Evolutionary conservation across 2,113 vertebrate species (phyloP).

Genomic region (Cairina moschata): DNA sequence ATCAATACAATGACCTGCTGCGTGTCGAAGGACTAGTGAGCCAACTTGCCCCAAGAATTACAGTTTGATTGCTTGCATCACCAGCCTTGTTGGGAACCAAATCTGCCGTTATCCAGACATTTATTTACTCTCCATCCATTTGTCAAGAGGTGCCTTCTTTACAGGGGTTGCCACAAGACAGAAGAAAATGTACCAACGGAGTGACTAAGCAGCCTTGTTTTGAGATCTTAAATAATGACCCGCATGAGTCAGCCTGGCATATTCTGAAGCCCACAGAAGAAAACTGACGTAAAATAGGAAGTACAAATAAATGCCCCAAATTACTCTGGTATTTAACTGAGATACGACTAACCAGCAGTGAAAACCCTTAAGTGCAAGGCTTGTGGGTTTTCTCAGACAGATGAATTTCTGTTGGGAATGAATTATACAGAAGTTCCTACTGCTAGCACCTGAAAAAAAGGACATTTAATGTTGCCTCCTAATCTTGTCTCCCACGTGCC

Average conservation of each 20-base stretch:
- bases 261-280: not conserved
- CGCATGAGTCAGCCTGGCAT: constrained; percentile 17
- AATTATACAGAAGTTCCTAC: not conserved
- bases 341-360: not conserved
- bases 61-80: not conserved
- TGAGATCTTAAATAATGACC: not conserved
- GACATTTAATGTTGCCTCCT: not conserved
- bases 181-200: not conserved
- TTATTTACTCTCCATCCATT: not conserved
- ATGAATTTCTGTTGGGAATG: not conserved
- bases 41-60: not conserved
- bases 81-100: not conserved
- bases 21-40: not conserved
- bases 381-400: not conserved
- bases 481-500: not conserved
- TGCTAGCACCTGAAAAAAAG: not conserved
- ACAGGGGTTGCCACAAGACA: not conserved
- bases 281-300: not conserved
- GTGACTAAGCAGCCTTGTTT: constrained; percentile 29
- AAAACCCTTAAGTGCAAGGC: not conserved
- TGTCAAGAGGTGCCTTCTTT: not conserved
- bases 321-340: not conserved
- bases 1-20: not conserved
- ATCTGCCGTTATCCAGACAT: not conserved
- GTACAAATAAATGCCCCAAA: not conserved